Evolutionary conservation across 1,140 invertebrate species (phyloP).

Genomic region (Zeugodacus cucurbitae): DNA sequence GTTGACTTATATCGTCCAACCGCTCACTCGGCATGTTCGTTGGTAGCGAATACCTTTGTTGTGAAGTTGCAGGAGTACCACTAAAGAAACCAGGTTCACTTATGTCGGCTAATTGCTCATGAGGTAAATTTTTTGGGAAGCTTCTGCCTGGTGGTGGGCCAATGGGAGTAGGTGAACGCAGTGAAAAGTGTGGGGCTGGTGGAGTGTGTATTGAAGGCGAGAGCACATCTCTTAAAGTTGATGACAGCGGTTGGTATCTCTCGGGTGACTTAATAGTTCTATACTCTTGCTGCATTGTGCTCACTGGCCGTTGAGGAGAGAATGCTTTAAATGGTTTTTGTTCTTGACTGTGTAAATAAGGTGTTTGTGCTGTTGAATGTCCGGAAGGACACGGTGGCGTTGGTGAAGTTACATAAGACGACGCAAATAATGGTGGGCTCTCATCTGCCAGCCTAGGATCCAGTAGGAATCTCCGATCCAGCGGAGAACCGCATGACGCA

Average conservation of each 20-base stretch:
- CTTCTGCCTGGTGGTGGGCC: background rate
- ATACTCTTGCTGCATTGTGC: background rate
- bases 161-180: background rate
- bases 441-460: background rate
- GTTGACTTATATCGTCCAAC: constrained; percentile 16
- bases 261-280: background rate
- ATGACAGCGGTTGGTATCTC: background rate
- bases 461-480: background rate
- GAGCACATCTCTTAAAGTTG: background rate
- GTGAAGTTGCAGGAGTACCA: background rate
- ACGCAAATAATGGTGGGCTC: background rate
- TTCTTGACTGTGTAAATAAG: background rate
- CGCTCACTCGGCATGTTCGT: background rate
- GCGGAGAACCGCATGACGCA: background rate
- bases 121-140: background rate
- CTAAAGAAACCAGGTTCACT: background rate
- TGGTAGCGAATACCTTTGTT: background rate
- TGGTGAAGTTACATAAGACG: background rate
- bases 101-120: background rate
- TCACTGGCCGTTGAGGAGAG: background rate
- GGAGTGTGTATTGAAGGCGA: background rate
- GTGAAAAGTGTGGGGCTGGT: background rate
- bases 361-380: background rate
- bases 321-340: background rate
- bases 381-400: background rate